Evolutionary conservation across 2,888 invertebrate species (phyloP).

Genomic region (Dinocampus coccinellae): DNA sequence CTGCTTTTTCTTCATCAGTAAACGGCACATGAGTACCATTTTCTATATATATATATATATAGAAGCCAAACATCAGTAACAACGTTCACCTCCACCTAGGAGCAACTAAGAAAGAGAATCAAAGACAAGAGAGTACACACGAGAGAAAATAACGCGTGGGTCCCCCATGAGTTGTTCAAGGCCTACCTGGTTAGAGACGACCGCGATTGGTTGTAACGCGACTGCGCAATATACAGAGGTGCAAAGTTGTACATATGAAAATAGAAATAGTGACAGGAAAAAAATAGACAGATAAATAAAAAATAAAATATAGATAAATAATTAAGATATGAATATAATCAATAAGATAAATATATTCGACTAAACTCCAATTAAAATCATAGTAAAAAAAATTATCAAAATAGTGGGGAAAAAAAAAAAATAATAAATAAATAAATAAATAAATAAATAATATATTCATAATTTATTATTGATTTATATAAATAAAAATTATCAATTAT

Average conservation of each 20-base stretch:
- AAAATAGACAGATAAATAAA: slow-evolving; percentile 13
- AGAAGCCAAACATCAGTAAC: slow-evolving; percentile 12
- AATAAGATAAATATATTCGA: too few relatives aligned
- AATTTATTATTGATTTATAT: too few relatives aligned
- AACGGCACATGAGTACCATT: slow-evolving; percentile 46
- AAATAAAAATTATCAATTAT: too few relatives aligned
- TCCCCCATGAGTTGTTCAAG: slow-evolving; percentile 64
- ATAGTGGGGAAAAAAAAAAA: too few relatives aligned
- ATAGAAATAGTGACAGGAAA: background rate
- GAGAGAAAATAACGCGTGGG: slow-evolving; percentile 57
- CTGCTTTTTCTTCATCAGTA: slow-evolving; percentile 64
- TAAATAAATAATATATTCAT: too few relatives aligned
- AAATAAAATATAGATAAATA: background rate
- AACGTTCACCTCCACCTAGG: slow-evolving; percentile 8
- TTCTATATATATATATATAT: slow-evolving; percentile 17
- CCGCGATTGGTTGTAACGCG: slow-evolving; percentile 49
- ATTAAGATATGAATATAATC: too few relatives aligned
- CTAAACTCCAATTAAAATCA: too few relatives aligned
- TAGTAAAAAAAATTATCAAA: too few relatives aligned
- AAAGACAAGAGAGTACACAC: slow-evolving; percentile 20
- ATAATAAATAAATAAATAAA: too few relatives aligned
- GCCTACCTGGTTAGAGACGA: slow-evolving; percentile 62
- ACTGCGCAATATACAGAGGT: slow-evolving; percentile 51
- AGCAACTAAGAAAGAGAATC: slow-evolving; percentile 19
- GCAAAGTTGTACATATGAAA: slow-evolving; percentile 45